phyloP scores from a whole-genome alignment of 1,140 invertebrate species.

The Procambarus clarkii region DNA sequence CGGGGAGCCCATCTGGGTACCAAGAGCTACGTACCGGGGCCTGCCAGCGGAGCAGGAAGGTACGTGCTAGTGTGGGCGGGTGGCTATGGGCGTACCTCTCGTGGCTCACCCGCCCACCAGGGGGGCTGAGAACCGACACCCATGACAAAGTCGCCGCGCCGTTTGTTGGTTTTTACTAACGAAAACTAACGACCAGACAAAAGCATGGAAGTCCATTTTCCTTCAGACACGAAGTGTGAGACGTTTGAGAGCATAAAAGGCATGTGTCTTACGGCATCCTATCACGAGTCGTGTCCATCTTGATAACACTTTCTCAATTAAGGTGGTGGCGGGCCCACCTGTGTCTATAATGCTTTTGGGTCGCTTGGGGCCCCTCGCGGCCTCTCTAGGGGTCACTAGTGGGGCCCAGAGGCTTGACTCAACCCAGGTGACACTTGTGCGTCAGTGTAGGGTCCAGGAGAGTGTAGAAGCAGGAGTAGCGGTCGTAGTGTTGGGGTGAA shows the following conservation, averaged over 20 bases:
- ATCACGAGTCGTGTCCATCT: conserved; percentile 50
- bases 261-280: conserved; percentile 46
- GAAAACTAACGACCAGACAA: conserved; percentile 70
- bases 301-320: conserved; percentile 70
- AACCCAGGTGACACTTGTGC: conserved; percentile 37
- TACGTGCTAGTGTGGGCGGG: neutral
- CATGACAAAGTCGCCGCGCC: conserved; percentile 66
- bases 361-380: conserved; percentile 1
- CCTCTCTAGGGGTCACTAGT: neutral
- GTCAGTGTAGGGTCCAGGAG: conserved; percentile 33
- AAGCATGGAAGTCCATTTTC: conserved; percentile 69
- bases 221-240: conserved; percentile 56
- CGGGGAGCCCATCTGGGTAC: too few species aligned
- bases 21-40: too few species aligned
- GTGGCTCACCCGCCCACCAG: conserved; percentile 18
- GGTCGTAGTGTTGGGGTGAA: conserved; percentile 62
- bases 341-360: neutral
- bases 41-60: too few species aligned
- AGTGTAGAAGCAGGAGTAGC: conserved; percentile 36
- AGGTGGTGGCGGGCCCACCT: conserved; percentile 45
- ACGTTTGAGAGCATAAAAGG: conserved; percentile 58
- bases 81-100: conserved; percentile 33
- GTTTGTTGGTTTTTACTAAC: conserved; percentile 72
- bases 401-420: neutral
- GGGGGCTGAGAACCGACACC: conserved; percentile 56